These are phyloP conservation scores for Luidia sarsii DNA, from an alignment of 53 echinoderm and acorn worm species.

Conservation along the genomic window DNA sequence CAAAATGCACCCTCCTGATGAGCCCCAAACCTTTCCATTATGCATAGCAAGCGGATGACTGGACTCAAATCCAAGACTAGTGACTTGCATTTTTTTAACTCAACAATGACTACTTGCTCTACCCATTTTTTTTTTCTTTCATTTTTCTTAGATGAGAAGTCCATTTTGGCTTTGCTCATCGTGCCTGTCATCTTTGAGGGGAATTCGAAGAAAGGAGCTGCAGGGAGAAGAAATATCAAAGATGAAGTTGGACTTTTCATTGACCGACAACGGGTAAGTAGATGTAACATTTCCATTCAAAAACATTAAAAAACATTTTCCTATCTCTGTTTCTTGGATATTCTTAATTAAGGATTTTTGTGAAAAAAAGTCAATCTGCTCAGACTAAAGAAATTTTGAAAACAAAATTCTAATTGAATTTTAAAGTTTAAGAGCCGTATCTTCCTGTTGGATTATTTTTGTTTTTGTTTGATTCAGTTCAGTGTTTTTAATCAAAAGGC, in stretches of 20 bases:
- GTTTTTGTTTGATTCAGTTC: no score
- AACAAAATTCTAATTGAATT: no score
- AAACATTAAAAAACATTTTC: not conserved
- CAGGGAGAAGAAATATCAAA: not conserved
- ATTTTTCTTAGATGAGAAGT: conserved; percentile 28
- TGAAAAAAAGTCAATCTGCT: no score
- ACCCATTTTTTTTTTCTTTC: not conserved
- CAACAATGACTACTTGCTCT: not conserved
- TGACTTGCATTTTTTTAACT: not conserved
- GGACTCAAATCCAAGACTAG: not conserved
- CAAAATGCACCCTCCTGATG: not conserved
- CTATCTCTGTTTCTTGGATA: conserved; percentile 1
- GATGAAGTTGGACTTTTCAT: conserved; percentile 8
- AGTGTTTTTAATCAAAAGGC: no score
- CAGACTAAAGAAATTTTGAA: no score
- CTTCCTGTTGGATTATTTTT: no score
- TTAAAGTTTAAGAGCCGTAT: no score
- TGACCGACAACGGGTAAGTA: conserved; percentile 24
- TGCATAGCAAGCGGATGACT: not conserved
- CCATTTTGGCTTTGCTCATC: conserved; percentile 17
- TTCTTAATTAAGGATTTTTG: not conserved
- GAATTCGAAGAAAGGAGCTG: conserved; percentile 5
- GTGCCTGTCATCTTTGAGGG: conserved; percentile 34
- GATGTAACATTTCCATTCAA: not conserved
- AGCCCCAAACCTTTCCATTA: no score